Percentiles rank a stretch among this genome's conserved stretches.
phyloP scores from a whole-genome alignment of 2,888 invertebrate genomes.

The Noctua pronuba region DNA sequence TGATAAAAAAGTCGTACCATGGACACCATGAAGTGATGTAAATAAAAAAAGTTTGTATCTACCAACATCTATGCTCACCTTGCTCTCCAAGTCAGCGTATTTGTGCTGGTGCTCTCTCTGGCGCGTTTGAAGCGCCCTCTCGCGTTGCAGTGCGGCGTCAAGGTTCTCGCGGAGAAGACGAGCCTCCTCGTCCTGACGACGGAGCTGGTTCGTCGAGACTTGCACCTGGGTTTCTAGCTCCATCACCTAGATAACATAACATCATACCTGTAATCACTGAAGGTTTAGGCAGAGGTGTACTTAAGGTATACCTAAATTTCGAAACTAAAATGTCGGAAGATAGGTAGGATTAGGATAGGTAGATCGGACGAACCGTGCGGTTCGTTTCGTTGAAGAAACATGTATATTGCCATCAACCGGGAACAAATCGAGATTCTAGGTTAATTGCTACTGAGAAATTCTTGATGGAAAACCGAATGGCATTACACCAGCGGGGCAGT shows the following conservation, averaged over 20 bases:
- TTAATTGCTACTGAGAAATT: neutral
- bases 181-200: constrained; percentile 98
- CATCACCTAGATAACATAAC: constrained; percentile 91
- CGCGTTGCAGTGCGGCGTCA: constrained; percentile 93
- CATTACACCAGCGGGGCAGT: neutral
- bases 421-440: neutral
- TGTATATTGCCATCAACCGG: too few species aligned
- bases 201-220: constrained; percentile 96
- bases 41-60: constrained; percentile 39
- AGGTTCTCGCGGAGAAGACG: constrained; percentile 95
- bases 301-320: neutral
- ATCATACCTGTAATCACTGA: neutral
- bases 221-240: constrained; percentile 99
- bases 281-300: neutral
- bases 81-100: constrained; percentile 91
- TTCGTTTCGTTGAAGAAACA: neutral
- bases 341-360: too few species aligned
- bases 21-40: constrained; percentile 41
- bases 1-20: constrained; percentile 24
- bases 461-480: neutral
- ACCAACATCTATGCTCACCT: constrained; percentile 73
- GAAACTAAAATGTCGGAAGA: neutral
- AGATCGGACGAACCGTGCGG: too few species aligned
- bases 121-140: constrained; percentile 94
- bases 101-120: constrained; percentile 95